phyloP scores from a whole-genome alignment of 2,113 vertebrate species.

The Phyllopteryx taeniolatus region DNA sequence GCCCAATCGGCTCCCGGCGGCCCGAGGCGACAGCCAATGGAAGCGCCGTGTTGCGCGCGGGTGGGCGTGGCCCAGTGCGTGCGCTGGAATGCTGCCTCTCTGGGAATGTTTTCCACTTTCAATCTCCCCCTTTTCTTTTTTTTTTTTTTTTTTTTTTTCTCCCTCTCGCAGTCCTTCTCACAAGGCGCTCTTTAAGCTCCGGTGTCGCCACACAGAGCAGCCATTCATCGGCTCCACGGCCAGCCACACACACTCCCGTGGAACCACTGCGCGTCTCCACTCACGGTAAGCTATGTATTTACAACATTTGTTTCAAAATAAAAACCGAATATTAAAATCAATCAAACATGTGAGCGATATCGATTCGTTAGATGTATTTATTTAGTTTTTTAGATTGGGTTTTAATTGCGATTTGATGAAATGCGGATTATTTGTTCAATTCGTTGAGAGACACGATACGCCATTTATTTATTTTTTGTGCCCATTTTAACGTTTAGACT shows the following conservation, averaged over 20 bases:
- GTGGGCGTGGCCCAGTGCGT: conserved; percentile 30
- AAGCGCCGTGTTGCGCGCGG: conserved; percentile 25
- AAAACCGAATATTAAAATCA: background rate
- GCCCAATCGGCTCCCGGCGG: conserved; percentile 23
- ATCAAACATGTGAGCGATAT: background rate
- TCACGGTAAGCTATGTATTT: conserved; percentile 67
- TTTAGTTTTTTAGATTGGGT: background rate
- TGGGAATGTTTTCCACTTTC: conserved; percentile 77
- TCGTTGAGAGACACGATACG: background rate
- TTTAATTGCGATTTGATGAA: background rate
- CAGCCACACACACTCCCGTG: conserved; percentile 74
- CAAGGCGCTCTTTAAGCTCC: conserved; percentile 81
- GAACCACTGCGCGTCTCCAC: conserved; percentile 62
- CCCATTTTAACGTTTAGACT: background rate
- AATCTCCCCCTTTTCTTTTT: conserved; percentile 38
- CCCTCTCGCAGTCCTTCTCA: conserved; percentile 65
- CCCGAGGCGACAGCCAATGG: conserved; percentile 16
- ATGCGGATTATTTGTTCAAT: background rate
- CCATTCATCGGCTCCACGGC: conserved; percentile 76
- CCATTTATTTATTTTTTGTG: background rate
- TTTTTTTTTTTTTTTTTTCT: conserved; percentile 53
- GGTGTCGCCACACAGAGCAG: conserved; percentile 77
- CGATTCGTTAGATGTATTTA: background rate
- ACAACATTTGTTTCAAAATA: background rate
- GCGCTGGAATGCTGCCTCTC: conserved; percentile 68